Evolutionary conservation across 2,113 vertebrate species (phyloP).

Genomic region (Deroptyus accipitrinus): DNA sequence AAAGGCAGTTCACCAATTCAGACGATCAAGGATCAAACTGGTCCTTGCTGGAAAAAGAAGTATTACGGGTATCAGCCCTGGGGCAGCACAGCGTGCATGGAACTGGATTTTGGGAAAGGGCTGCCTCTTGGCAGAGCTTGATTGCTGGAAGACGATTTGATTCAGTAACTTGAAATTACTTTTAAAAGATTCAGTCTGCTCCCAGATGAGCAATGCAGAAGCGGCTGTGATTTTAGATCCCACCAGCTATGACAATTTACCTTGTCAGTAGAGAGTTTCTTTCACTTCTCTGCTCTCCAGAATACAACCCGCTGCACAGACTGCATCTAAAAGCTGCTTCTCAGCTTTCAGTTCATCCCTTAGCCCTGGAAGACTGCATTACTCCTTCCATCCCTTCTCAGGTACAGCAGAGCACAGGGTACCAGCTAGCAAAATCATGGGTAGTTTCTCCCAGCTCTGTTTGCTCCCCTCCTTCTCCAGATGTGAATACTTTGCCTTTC

Average conservation of each 20-base stretch:
- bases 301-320: not conserved
- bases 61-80: slow-evolving; percentile 69
- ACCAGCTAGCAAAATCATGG: not conserved
- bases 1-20: slow-evolving; percentile 45
- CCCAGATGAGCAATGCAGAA: slow-evolving; percentile 65
- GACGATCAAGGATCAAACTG: slow-evolving; percentile 44
- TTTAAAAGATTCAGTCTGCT: slow-evolving; percentile 59
- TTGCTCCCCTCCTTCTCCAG: not conserved
- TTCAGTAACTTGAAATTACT: slow-evolving; percentile 64
- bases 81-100: slow-evolving; percentile 68
- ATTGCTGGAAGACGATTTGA: slow-evolving; percentile 56
- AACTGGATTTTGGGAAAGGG: slow-evolving; percentile 73
- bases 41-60: slow-evolving; percentile 49
- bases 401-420: not conserved
- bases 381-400: not conserved
- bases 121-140: slow-evolving; percentile 68
- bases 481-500: not conserved
- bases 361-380: rapidly evolving
- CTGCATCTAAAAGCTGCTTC: not conserved
- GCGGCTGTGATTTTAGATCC: slow-evolving; percentile 71
- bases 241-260: slow-evolving; percentile 64
- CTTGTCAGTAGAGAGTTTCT: slow-evolving; percentile 21
- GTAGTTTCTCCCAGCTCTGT: not conserved
- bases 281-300: not conserved
- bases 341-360: not conserved